Evolutionary conservation across 2,888 invertebrate species (phyloP).

Genomic region (Merodon equestris): DNA sequence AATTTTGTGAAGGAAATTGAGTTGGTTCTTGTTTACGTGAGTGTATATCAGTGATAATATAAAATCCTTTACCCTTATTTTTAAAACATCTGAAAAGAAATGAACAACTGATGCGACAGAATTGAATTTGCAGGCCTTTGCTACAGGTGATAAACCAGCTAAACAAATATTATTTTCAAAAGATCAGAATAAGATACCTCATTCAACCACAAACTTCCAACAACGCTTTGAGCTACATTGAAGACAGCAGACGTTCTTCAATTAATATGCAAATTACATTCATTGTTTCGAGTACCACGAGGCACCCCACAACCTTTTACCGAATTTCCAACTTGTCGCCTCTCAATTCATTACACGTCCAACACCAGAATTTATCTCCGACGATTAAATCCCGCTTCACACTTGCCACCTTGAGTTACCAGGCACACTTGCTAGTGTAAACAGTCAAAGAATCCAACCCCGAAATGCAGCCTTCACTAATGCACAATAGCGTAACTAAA

Average conservation of each 20-base stretch:
- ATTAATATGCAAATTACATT: constrained; percentile 48
- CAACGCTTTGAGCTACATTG: too few species aligned
- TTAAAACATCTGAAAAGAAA: too few species aligned
- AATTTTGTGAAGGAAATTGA: too few species aligned
- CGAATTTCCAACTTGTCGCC: constrained; percentile 35
- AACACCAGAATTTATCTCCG: constrained; percentile 34
- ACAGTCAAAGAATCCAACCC: neutral
- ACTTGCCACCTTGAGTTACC: constrained; percentile 31
- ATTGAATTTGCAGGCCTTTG: too few species aligned
- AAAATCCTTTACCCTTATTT: too few species aligned
- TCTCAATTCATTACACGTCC: constrained; percentile 10
- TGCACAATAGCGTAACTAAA: constrained; percentile 5
- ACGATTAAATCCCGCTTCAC: constrained; percentile 50
- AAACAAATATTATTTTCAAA: too few species aligned
- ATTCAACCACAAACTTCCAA: too few species aligned
- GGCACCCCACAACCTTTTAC: constrained; percentile 6
- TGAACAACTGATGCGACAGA: too few species aligned
- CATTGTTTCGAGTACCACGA: constrained; percentile 11
- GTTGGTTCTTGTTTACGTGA: too few species aligned
- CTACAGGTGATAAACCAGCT: too few species aligned
- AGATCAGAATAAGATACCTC: too few species aligned
- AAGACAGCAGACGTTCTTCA: constrained; percentile 9
- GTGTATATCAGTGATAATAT: too few species aligned
- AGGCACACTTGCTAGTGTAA: constrained; percentile 39
- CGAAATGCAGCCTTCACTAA: constrained; percentile 12